Conservation (phyloP, 2,888 invertebrate genomes). For the Eupithecia vulgata region DNA sequence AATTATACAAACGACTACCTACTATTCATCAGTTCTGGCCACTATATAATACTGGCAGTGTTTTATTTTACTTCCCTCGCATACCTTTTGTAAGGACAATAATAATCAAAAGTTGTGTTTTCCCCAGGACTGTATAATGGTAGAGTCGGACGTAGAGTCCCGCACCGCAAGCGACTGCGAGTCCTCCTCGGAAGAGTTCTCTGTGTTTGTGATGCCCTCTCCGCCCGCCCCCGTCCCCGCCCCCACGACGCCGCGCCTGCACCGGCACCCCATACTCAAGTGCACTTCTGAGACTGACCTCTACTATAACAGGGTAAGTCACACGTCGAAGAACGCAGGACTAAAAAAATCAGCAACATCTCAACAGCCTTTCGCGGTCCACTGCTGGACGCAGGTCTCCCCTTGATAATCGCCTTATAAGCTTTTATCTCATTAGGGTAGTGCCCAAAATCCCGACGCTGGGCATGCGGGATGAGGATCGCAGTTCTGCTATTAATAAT, state of each 20-base stretch:
- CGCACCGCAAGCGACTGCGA: constrained; percentile 59
- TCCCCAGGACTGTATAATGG: constrained; percentile 61
- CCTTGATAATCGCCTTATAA: too few relatives aligned
- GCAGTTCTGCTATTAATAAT: too few relatives aligned
- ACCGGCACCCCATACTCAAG: constrained; percentile 54
- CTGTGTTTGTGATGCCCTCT: constrained; percentile 54
- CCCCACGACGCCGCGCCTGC: constrained; percentile 26
- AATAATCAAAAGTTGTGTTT: background rate
- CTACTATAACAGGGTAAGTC: constrained; percentile 55
- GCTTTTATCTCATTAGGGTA: too few relatives aligned
- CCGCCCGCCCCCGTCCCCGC: constrained; percentile 39
- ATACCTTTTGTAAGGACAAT: background rate
- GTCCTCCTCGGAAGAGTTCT: constrained; percentile 58
- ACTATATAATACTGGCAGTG: too few relatives aligned
- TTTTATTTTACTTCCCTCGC: background rate
- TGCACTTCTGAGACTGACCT: constrained; percentile 71
- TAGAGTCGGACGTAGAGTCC: constrained; percentile 50
- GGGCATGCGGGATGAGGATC: too few relatives aligned
- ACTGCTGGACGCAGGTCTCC: too few relatives aligned
- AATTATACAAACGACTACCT: too few relatives aligned
- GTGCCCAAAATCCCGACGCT: too few relatives aligned
- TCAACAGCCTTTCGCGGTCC: too few relatives aligned
- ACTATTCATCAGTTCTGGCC: too few relatives aligned
- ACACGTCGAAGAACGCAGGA: too few relatives aligned
- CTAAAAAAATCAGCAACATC: too few relatives aligned